phyloP scores from a whole-genome alignment of 2,888 invertebrate genomes.

The Ptilodon capucinus region DNA sequence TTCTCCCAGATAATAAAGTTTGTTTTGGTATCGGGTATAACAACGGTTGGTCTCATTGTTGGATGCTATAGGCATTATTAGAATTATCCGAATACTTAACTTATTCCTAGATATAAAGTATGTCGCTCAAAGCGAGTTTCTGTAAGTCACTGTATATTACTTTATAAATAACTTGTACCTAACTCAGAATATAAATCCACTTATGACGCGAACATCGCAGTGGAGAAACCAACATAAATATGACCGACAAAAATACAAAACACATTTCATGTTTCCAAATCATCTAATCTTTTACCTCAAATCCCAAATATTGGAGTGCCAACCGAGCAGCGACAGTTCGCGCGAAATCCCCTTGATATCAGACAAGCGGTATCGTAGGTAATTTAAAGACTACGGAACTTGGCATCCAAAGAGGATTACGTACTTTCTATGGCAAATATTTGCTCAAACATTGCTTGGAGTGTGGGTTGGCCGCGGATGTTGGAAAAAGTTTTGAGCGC shows the following conservation, averaged over 20 bases:
- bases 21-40: no score
- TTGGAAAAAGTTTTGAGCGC: conserved; percentile 6
- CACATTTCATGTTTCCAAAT: background rate
- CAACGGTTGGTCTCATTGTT: no score
- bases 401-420: conserved; percentile 31
- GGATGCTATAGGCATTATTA: no score
- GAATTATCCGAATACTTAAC: no score
- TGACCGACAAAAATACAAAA: background rate
- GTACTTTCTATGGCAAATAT: conserved; percentile 27
- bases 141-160: no score
- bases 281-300: conserved; percentile 4
- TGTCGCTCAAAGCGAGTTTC: no score
- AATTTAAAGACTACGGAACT: conserved; percentile 26
- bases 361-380: conserved; percentile 22
- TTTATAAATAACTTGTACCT: no score
- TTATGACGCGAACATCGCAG: background rate
- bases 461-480: conserved; percentile 12
- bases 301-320: conserved; percentile 16
- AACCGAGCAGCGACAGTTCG: conserved; percentile 25
- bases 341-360: conserved; percentile 13
- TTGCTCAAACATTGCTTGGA: conserved; percentile 22
- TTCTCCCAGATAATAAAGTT: no score
- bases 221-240: background rate
- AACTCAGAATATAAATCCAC: background rate
- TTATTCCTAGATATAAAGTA: no score